A percentile compares a stretch with the other conserved stretches of the same genome.
Conservation (phyloP, 2,113 vertebrate genomes). For the Ammodytes marinus region DNA sequence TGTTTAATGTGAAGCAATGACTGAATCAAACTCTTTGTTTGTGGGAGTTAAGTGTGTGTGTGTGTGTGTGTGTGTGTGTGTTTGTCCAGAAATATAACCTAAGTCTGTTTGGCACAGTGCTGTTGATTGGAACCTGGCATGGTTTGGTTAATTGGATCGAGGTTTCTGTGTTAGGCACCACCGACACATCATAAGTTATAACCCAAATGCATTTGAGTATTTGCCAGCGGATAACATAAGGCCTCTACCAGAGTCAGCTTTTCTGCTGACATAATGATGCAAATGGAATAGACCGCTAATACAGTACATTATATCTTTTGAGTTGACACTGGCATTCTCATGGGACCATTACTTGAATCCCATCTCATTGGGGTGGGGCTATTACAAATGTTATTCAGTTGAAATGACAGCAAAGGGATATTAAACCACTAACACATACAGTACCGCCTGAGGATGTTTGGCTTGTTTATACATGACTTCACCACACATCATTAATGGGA, state of each 20-base stretch:
- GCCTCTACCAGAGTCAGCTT: conserved; percentile 16
- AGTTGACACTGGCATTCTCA: neutral
- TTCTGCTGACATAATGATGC: conserved; percentile 27
- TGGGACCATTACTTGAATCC: neutral
- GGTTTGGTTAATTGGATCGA: conserved; percentile 39
- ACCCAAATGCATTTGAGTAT: neutral
- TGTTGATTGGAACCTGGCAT: conserved; percentile 41
- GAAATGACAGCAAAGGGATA: conserved; percentile 43
- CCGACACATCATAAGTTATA: conserved; percentile 30
- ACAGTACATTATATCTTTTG: neutral
- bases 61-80: neutral
- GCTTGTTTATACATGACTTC: conserved; percentile 6
- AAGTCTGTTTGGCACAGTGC: neutral
- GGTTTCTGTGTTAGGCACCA: conserved; percentile 20
- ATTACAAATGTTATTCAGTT: conserved; percentile 18
- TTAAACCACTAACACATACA: conserved; percentile 25
- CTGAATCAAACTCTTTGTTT: neutral
- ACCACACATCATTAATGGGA: neutral
- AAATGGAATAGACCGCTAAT: conserved; percentile 12
- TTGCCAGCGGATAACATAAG: conserved; percentile 24
- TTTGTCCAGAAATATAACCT: neutral
- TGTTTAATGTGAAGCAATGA: neutral
- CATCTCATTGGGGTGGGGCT: conserved; percentile 18
- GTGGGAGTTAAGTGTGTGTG: no score
- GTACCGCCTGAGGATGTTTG: conserved; percentile 30